Conservation (phyloP, 2,888 invertebrate genomes). For the Eupeodes latifasciatus region DNA sequence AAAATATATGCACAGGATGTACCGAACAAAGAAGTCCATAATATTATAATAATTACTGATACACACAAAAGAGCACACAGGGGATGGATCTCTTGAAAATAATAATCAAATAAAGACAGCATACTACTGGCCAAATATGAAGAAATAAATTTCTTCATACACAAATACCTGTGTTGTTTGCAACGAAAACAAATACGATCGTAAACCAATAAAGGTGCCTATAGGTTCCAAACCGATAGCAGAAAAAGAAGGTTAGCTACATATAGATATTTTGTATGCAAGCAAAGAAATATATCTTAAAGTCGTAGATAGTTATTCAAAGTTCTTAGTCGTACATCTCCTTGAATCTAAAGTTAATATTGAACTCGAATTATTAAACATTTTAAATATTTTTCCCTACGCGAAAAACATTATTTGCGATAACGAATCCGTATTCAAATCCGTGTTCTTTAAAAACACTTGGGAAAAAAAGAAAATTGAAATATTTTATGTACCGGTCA, state of each 20-base stretch:
- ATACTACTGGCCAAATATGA: conserved; percentile 45
- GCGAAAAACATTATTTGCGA: conserved; percentile 29
- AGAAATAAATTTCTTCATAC: conserved; percentile 30
- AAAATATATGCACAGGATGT: too few relatives aligned
- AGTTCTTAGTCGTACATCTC: conserved; percentile 37
- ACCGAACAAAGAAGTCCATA: too few relatives aligned
- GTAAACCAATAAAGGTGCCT: conserved; percentile 1
- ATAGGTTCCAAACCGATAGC: conserved; percentile 32
- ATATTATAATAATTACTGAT: too few relatives aligned
- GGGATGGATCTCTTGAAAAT: conserved; percentile 28
- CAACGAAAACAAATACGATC: neutral
- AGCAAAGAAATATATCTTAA: conserved; percentile 23
- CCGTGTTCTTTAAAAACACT: conserved; percentile 26
- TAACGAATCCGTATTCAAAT: conserved; percentile 26
- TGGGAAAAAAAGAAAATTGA: conserved; percentile 21
- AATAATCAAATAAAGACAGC: conserved; percentile 21
- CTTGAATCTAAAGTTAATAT: conserved; percentile 23
- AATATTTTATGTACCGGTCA: conserved; percentile 10
- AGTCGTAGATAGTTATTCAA: conserved; percentile 40
- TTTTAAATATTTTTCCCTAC: conserved; percentile 28
- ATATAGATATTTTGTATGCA: conserved; percentile 18
- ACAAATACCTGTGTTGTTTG: conserved; percentile 21
- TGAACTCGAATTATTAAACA: conserved; percentile 16
- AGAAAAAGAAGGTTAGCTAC: conserved; percentile 20
- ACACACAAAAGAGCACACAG: neutral